Base-by-base conservation (phyloP, 2,113 vertebrate genomes). In the Callaeas wilsoni region DNA sequence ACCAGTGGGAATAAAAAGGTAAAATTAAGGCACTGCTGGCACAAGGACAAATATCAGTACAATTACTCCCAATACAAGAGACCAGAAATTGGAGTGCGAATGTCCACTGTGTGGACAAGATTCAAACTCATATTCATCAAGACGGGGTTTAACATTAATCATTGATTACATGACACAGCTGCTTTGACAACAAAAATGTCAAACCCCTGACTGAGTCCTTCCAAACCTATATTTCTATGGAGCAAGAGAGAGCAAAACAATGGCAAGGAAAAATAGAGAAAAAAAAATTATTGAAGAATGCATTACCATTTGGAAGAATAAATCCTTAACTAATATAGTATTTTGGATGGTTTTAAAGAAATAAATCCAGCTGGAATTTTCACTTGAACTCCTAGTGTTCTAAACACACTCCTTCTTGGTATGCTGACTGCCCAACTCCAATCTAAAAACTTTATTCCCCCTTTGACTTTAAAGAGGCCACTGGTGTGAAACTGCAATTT, bases 401-500 rank as follows among this genome's bases (percentile, higher is more conserved):
- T 73, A 73, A 94, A 88, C 20, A 37, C 16, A 23, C 9, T 71
- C 13, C 12, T 37, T 87, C 44, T 88, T 44, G 26, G 12, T 68
- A 87, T 77, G 41, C 37, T 80, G 71, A 20, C 60, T 80, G 42
- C 35, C 70, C 33, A 87, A 60, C 22, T 91, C 47, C 75, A 87
- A 91, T 89, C 53, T 85, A 53, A 75, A 90, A 95, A 62, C 37
- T 75, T 92, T 90, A 87, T 94, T 96, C 89, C 86, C 52, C 63
- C 17, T 92, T 92, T 83, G 77, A 91, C 78, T 95, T 84, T 78
- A 81, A 87, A 50, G 56, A 94, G 84, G 42, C 52, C 56, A 80
- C 70, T 92, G 52, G 59, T 87, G 59, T 94, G 78, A 96, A 96
- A 89, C 46, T 82, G 55, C 69, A 96, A 91, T 96, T 93, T 97